Evolutionary conservation across 2,797 vertebrate species (phyloP).

Genomic region (Hyperoplus immaculatus): DNA sequence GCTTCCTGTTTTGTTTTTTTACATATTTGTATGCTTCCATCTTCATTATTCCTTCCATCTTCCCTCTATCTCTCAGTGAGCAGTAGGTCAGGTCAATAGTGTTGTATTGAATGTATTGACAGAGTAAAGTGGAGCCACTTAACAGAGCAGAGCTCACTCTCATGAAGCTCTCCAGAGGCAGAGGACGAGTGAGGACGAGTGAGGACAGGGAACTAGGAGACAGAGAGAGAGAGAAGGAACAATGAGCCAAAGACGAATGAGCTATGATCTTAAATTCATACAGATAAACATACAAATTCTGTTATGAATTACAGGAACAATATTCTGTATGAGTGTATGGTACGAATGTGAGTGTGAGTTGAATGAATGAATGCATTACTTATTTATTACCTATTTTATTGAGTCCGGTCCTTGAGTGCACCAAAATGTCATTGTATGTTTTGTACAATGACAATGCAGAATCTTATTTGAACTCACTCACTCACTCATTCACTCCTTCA

Average conservation of each 20-base stretch:
- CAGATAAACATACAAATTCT: not conserved
- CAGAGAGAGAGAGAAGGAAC: not conserved
- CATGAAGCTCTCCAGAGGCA: conserved; percentile 67
- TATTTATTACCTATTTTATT: no score
- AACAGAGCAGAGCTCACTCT: conserved; percentile 69
- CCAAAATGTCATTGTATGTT: no score
- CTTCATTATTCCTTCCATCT: not conserved
- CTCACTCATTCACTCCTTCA: no score
- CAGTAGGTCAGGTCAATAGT: conserved; percentile 71
- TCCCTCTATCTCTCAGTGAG: not conserved
- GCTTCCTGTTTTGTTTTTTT: not conserved
- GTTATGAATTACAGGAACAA: not conserved
- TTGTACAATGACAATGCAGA: no score
- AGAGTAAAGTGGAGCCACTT: conserved; percentile 84
- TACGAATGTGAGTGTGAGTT: no score
- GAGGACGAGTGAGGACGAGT: conserved; percentile 30
- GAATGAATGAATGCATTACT: no score
- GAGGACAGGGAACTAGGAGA: not conserved
- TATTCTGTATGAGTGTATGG: no score
- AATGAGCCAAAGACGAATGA: not conserved
- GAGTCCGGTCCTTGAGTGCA: no score
- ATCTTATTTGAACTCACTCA: no score
- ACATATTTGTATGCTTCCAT: not conserved
- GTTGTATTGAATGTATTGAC: conserved; percentile 85
- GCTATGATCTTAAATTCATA: not conserved